Base-by-base conservation (phyloP, 2,113 vertebrate species). In the Amblyornis subalaris region DNA sequence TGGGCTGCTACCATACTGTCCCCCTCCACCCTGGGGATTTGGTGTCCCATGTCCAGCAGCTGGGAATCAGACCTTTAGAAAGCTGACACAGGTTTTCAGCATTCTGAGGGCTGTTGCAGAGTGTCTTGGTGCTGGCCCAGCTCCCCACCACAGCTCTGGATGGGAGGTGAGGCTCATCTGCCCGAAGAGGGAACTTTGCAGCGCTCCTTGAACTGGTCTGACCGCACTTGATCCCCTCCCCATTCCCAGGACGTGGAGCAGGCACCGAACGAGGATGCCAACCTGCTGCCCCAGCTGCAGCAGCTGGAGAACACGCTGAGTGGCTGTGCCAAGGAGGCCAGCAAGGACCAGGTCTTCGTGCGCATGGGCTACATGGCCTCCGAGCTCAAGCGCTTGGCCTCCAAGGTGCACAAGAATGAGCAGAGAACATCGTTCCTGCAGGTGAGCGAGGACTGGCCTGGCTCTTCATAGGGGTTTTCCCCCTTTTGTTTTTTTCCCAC, bases 351-450 rank as follows among this genome's bases (percentile, higher is more conserved):
- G 96, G 98, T 99, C 82, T 97, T 99, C 12, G 98, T 98, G 45
- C 99, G 99, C 87, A 98, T 99, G 58, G 98, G 99, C 57, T 99
- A 99, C 85, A 99, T 99, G 99, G 99, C 99, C 29, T 98, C 99
- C 0, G 99, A 99, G 97, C 99, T 99, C 93, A 99, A 99, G 97
- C 99, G 99, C 42, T 97, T 99, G 90, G 99, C 99, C 51, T 99
- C 98, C 33, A 99, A 99, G 89, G 99, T 99, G 94, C 99, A 99
- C 97, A 99, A 98, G 98, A 99, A 99, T 0, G 99, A 99, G 97
- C 99, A 99, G 96, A 98, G 98, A 74, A 99, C 99, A 1, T 99
- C 99, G 0, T 98, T 99, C 85, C 97, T 99, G 60, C 99, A 99
- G 99, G 99, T 99, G 82, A 92, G 97, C 1, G 2, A 11, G 5